A percentile compares a stretch with the other conserved stretches of the same genome.
phyloP scores from a whole-genome alignment of 64 coral and sea anemone species.

The Actinia equina region DNA sequence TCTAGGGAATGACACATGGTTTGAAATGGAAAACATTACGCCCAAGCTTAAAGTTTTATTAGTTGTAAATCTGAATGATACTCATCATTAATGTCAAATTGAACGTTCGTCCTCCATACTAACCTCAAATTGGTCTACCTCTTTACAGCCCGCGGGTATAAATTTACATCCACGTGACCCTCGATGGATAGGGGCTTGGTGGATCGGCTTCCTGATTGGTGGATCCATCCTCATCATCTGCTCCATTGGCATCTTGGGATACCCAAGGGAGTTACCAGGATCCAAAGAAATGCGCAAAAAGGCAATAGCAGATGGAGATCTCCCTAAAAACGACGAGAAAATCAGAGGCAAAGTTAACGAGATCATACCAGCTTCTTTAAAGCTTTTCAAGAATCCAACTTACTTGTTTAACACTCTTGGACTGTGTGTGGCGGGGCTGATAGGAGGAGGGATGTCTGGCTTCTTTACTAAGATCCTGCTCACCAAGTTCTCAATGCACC shows the following conservation, averaged over 20 bases:
- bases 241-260: conserved; percentile 46
- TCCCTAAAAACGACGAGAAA: conserved; percentile 53
- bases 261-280: conserved; percentile 71
- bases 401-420: conserved; percentile 81
- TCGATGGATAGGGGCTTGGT: conserved; percentile 95
- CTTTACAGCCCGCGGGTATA: conserved; percentile 44
- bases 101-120: too few relatives aligned
- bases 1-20: too few relatives aligned
- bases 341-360: conserved; percentile 48
- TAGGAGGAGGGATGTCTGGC: conserved; percentile 36
- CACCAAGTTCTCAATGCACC: conserved; percentile 59
- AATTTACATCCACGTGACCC: conserved; percentile 39
- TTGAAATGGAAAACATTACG: too few relatives aligned
- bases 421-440: conserved; percentile 12
- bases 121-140: neutral
- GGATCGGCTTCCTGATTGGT: conserved; percentile 62
- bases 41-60: too few relatives aligned
- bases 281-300: conserved; percentile 57
- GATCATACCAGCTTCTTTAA: conserved; percentile 57
- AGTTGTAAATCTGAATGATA: too few relatives aligned
- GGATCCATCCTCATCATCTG: conserved; percentile 39
- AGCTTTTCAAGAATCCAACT: conserved; percentile 70
- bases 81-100: too few relatives aligned
- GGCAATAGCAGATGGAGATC: conserved; percentile 62
- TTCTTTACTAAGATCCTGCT: conserved; percentile 63